A percentile compares a stretch with the other conserved stretches of the same genome.
These are phyloP conservation scores for Stenodera caucasica DNA, from an alignment of 2,888 invertebrate genomes.

Conservation along the genomic window DNA sequence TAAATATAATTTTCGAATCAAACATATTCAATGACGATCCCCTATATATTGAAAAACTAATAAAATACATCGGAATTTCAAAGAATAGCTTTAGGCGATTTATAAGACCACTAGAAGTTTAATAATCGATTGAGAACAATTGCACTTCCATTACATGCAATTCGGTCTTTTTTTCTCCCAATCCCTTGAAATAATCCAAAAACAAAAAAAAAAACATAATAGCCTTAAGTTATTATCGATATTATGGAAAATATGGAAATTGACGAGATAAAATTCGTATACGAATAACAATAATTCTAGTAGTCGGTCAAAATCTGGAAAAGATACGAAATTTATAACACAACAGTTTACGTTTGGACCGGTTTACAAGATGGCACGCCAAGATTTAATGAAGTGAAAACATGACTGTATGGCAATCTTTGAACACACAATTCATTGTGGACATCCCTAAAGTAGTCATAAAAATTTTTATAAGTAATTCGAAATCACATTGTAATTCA, in stretches of 20 bases:
- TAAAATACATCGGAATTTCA: neutral
- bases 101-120: slow-evolving; percentile 18
- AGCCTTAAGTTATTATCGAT: neutral
- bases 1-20: neutral
- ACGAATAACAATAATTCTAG: neutral
- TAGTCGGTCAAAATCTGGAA: neutral
- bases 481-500: slow-evolving; percentile 3
- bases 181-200: neutral
- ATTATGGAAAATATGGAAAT: neutral
- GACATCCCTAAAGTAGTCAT: slow-evolving; percentile 1
- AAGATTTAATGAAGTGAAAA: slow-evolving; percentile 44
- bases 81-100: slow-evolving; percentile 19
- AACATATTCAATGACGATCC: neutral
- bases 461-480: slow-evolving; percentile 1
- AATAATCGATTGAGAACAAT: slow-evolving; percentile 27
- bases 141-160: neutral
- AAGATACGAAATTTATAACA: too few relatives aligned
- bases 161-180: neutral
- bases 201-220: neutral
- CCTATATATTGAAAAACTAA: neutral
- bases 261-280: neutral
- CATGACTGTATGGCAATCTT: slow-evolving; percentile 24
- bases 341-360: slow-evolving; percentile 28
- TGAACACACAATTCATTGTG: neutral
- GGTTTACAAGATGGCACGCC: slow-evolving; percentile 30